Evolutionary conservation across 2,113 vertebrate species (phyloP), one percentile per base, ranked within the genome.

Genomic region (Aptenodytes forsteri): DNA sequence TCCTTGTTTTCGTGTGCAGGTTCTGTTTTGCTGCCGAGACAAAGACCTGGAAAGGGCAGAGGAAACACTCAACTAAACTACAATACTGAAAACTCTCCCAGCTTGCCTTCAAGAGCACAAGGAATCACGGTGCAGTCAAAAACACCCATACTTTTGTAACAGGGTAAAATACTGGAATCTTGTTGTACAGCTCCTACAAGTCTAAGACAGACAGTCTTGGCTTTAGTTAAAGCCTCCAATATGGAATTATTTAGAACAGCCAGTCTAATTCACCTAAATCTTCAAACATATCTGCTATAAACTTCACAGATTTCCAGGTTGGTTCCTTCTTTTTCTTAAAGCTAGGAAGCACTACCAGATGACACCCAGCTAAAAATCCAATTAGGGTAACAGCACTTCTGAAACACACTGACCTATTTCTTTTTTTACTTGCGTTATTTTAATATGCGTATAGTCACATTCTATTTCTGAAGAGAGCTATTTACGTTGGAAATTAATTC

Each of bases 1-100:
- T 97, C 97, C 97, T 61, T 97, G 59, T 95, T 98, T 97, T 96
- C 88, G 32, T 77, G 87, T 93, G 97, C 94, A 97, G 95, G 80
- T 97, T 96, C 89, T 92, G 93, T 97, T 97, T 95, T 93, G 93
- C 91, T 95, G 93, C 72, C 7, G 27, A 98, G 81, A 98, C 96
- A 97, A 98, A 98, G 96, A 86, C 72, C 72, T 91, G 92, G 93
- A 96, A 97, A 94, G 77, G 80, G 91, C 82, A 95, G 76, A n/a
- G 76, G 59, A 80, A 92, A 84, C 1, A 1, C 72, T 77, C 38
- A 54, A 34, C 72, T 83, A 49, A 90, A 95, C 66, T 59, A 59
- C 26, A 16, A 55, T 29, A 69, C 1, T 3, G 77, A 79, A 92
- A 87, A 54, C 47, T 84, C 47, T 61, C 61, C 49, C 15, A 1